These are phyloP conservation scores for Trissonchulus sp. DNA, from an alignment of 2,888 invertebrate species.

Conservation along the genomic window DNA sequence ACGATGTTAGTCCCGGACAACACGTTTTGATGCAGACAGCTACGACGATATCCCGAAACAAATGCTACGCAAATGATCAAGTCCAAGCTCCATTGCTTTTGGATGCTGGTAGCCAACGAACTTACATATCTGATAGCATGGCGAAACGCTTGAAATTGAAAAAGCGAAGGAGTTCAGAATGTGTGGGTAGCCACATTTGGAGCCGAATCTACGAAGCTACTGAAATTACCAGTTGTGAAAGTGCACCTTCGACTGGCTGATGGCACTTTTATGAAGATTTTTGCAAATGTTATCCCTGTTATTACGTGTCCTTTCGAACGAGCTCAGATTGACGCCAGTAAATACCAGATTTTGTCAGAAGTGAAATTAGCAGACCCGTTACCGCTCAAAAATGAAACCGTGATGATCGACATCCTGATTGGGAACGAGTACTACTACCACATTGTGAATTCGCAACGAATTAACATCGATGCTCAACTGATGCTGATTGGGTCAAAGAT, in stretches of 20 bases:
- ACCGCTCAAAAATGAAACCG: neutral
- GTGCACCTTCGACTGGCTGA: neutral
- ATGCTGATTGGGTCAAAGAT: no score
- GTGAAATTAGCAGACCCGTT: neutral
- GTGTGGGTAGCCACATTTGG: neutral
- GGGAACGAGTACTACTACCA: neutral
- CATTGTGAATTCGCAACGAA: neutral
- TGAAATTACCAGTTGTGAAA: no score
- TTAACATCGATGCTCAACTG: no score
- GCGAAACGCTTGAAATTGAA: neutral
- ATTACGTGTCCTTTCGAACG: neutral
- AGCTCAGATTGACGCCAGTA: constrained; percentile 1
- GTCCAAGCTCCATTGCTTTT: neutral
- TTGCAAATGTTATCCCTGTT: neutral
- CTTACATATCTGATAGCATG: neutral
- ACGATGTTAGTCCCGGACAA: neutral
- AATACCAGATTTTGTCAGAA: neutral
- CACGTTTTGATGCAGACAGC: neutral
- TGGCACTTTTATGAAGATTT: neutral
- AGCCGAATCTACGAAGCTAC: no score
- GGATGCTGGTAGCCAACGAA: neutral
- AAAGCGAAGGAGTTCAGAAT: neutral
- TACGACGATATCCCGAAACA: neutral
- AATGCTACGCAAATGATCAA: neutral
- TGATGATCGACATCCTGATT: constrained; percentile 3